phyloP scores from a whole-genome alignment of 2,797 vertebrate genomes.

The Salmo trutta region DNA sequence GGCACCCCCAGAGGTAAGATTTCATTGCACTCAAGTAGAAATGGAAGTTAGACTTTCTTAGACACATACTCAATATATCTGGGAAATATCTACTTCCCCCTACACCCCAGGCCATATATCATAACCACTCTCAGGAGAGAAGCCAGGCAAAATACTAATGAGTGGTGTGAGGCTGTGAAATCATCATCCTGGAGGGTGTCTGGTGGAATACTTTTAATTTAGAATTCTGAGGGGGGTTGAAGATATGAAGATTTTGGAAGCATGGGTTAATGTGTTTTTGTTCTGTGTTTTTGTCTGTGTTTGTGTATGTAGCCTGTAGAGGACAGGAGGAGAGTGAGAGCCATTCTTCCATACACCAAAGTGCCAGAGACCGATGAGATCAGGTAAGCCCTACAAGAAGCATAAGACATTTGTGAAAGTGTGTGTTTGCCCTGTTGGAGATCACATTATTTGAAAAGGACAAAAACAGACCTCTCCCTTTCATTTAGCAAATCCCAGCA shows the following conservation, averaged over 20 bases:
- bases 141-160: conserved; percentile 42
- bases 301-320: conserved; percentile 87
- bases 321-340: conserved; percentile 95
- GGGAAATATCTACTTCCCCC: conserved; percentile 9
- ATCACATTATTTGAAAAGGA: conserved; percentile 4
- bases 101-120: conserved; percentile 32
- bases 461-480: conserved; percentile 39
- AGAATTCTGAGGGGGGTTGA: not conserved
- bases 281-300: conserved; percentile 1
- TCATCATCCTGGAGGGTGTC: not conserved
- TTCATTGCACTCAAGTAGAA: not conserved
- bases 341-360: conserved; percentile 99
- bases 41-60: no score
- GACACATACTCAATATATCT: conserved; percentile 8
- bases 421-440: not conserved
- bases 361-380: conserved; percentile 99
- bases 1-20: conserved; percentile 93
- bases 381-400: conserved; percentile 77
- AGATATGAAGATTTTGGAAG: conserved; percentile 13
- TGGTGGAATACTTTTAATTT: not conserved
- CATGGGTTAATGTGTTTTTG: conserved; percentile 10
- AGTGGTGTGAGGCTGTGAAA: conserved; percentile 14
- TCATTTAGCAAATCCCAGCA: conserved; percentile 45
- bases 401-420: not conserved
- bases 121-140: conserved; percentile 38